Conservation (phyloP, 2,797 vertebrate species). For the Tolypeutes matacus region DNA sequence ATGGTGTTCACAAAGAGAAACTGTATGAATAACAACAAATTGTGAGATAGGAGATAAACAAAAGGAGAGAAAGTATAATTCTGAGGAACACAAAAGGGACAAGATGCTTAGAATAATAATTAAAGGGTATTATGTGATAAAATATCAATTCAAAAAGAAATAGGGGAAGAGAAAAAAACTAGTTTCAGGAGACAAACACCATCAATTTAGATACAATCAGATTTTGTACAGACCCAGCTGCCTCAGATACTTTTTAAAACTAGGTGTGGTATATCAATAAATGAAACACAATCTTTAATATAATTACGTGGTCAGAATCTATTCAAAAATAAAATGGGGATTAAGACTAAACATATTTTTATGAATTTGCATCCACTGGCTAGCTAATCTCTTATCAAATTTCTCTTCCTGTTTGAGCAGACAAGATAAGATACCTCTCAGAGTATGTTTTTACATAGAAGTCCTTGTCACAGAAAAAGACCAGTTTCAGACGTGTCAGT, state of each 20-base stretch:
- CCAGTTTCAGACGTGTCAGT: background rate
- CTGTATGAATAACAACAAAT: background rate
- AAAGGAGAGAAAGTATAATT: background rate
- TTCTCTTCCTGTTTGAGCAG: background rate
- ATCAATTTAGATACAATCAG: background rate
- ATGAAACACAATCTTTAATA: background rate
- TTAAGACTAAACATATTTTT: background rate
- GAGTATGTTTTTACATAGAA: background rate
- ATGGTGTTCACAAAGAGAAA: background rate
- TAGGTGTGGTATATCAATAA: background rate
- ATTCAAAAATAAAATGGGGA: background rate
- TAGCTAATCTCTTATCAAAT: background rate
- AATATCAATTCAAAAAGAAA: conserved; percentile 2
- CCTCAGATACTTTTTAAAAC: background rate
- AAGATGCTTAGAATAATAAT: background rate
- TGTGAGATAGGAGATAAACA: background rate
- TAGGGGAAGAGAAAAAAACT: background rate
- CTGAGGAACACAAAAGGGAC: background rate
- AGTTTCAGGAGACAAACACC: background rate
- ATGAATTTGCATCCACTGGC: background rate
- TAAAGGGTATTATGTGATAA: background rate
- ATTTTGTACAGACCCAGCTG: background rate
- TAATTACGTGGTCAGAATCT: background rate
- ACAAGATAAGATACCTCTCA: background rate
- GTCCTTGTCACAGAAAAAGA: background rate